Base-by-base conservation (phyloP, 23 tunicate genomes). In the Halocynthia aurantium region DNA sequence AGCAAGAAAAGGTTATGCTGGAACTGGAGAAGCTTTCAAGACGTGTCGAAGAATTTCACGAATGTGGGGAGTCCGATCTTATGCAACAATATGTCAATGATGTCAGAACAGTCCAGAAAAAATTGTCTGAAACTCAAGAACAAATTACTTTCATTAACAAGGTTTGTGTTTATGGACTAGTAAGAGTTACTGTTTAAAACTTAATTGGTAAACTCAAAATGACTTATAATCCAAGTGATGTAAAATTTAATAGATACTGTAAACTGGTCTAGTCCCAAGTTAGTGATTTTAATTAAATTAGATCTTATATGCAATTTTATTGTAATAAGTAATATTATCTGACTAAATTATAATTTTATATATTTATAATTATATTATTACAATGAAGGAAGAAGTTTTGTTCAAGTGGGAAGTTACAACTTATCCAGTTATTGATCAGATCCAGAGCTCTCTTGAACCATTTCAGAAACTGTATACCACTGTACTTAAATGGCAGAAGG, bases 71-170 rank as follows among this genome's bases (percentile, higher is more conserved):
- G 54, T 75, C 81, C 7, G 99, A 94, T 53, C 71, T 87, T 80
- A 94, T 94, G 91, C 95, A 94, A 17, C 95, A 88, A 73, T 94
- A 94, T 71, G 99, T 94, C 61, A 88, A 77, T 54, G 99, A 94
- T 75, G 85, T 88, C 50, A 58, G 91, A 51, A 76, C 80, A 17
- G 85, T 94, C 54, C 95, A 82, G 69, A 88, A 88, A 76, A 77
- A 77, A 69, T 74, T 94, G 53, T 84, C 84, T 5, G 88, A 88
- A 77, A 82, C 89, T 17, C 85, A 88, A 51, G 95, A 92, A 60
- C 92, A 86, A 74, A 92, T 92, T 17, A 31, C 84, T 19, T 86
- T 86, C 75, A 92, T 92, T 68, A 92, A 92, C 77, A 92, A 92
- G 75, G 98, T 85, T 6, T n/a, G 76, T 31, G 44, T 31, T 31